Base-by-base conservation (phyloP, 2,797 vertebrate species). In the Pseudomugil gertrudae region DNA sequence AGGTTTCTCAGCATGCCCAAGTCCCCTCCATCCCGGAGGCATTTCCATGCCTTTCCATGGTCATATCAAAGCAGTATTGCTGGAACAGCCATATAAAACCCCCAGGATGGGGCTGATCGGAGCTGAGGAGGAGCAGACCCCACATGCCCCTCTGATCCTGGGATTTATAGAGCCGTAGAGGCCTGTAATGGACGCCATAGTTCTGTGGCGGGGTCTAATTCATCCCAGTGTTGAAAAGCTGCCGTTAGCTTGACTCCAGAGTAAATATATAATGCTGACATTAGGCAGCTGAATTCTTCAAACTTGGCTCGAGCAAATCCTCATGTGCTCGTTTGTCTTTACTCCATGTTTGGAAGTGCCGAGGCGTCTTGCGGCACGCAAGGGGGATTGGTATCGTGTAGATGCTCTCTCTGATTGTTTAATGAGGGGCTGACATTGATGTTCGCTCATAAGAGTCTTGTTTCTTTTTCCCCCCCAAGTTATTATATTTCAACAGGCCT, bases 1-100 rank as follows among this genome's bases (percentile, higher is more conserved):
- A 94, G 92, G 83, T 87, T 84, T 87, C 87, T 32, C 60, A 84
- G 93, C 87, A 92, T 87, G 91, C 75, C 80, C 76, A 60, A 74
- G 81, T 86, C 86, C 85, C 60, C 57, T 75, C 52, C 57, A 80
- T 88, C 86, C 90, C 58, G 24, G 67, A 85, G 92, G 79, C 80
- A 86, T 91, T 91, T 89, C 84, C 84, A 83, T 80, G 84, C 78
- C 79, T 87, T 75, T 84, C 82, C 82, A 48, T 81, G 86, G 79
- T 74, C 64, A 69, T 83, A 91, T 92, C 87, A 89, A 90, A 91
- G 86, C 87, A 61, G 76, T 84, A 86, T 83, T 83, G 84, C 75
- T 88, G 78, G 78, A 92, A 80, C 77, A 70, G 81, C 75, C 81
- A 82, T 87, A 91, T 85, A 90, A 86, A 89, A 72, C 69, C 76